Evolutionary conservation across 2,797 vertebrate species (phyloP).

Genomic region (Leptatherina wallacei): DNA sequence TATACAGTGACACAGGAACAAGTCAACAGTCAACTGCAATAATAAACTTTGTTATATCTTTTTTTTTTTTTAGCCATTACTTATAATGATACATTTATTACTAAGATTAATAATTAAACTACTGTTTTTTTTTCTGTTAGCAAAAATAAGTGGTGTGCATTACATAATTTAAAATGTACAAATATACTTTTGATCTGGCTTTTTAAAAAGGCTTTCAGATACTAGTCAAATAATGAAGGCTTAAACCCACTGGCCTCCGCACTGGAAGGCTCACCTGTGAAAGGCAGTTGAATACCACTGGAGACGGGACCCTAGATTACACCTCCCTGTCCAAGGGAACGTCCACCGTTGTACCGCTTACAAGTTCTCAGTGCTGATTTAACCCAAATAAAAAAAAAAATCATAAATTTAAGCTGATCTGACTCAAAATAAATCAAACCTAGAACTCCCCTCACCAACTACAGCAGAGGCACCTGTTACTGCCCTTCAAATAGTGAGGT

Average conservation of each 20-base stretch:
- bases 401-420: slow-evolving; percentile 1
- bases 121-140: slow-evolving; percentile 75
- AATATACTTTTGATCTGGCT: slow-evolving; percentile 82
- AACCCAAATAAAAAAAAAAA: slow-evolving; percentile 1
- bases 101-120: slow-evolving; percentile 77
- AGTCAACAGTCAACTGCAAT: slow-evolving; percentile 79
- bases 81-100: slow-evolving; percentile 73
- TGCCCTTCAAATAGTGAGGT: slow-evolving; percentile 44
- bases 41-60: slow-evolving; percentile 70
- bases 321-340: slow-evolving; percentile 27
- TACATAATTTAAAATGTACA: slow-evolving; percentile 83
- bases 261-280: slow-evolving; percentile 46
- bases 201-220: slow-evolving; percentile 79
- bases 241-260: slow-evolving; percentile 58
- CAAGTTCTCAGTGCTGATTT: slow-evolving; percentile 22
- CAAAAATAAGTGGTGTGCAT: slow-evolving; percentile 86
- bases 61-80: slow-evolving; percentile 54
- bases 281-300: slow-evolving; percentile 55
- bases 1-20: slow-evolving; percentile 73
- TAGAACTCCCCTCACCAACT: slow-evolving; percentile 6
- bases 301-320: slow-evolving; percentile 29
- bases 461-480: slow-evolving; percentile 33
- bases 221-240: slow-evolving; percentile 67
- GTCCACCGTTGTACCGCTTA: slow-evolving; percentile 53
- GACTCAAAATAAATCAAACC: slow-evolving; percentile 8